These are phyloP conservation scores for Nerophis lumbriciformis DNA, from an alignment of 2,113 vertebrate genomes.

Conservation along the genomic window DNA sequence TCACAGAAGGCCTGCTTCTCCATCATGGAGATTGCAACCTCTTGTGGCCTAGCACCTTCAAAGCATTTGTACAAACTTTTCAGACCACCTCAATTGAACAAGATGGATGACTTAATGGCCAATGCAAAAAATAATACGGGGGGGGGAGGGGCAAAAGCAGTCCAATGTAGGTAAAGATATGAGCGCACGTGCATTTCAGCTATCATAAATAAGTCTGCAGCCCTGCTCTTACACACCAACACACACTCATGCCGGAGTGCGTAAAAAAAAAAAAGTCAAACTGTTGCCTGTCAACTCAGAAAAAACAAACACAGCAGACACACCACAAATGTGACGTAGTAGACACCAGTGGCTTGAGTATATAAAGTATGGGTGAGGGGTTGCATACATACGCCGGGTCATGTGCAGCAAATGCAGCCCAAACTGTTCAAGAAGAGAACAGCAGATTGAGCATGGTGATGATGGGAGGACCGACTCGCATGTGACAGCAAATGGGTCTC, in stretches of 20 bases:
- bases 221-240: slow-evolving; percentile 9
- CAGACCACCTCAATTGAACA: no score
- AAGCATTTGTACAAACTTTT: no score
- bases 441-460: slow-evolving; percentile 30
- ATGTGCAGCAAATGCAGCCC: slow-evolving; percentile 78
- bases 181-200: no score
- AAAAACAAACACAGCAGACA: slow-evolving; percentile 29
- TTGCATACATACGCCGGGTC: slow-evolving; percentile 45
- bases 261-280: slow-evolving; percentile 44
- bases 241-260: slow-evolving; percentile 50
- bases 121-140: no score
- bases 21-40: no score
- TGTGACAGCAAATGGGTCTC: not conserved
- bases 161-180: no score
- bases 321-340: slow-evolving; percentile 13
- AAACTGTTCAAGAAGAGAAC: slow-evolving; percentile 68
- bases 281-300: slow-evolving; percentile 36
- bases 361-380: slow-evolving; percentile 12
- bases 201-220: no score
- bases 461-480: not conserved
- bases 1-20: no score
- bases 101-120: no score
- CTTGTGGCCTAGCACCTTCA: no score
- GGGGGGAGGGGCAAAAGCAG: no score
- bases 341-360: not conserved